A percentile compares a stretch with the other conserved stretches of the same genome.
These are phyloP conservation scores for Anthonomus grandis DNA, from an alignment of 1,140 invertebrate genomes.

Conservation along the genomic window DNA sequence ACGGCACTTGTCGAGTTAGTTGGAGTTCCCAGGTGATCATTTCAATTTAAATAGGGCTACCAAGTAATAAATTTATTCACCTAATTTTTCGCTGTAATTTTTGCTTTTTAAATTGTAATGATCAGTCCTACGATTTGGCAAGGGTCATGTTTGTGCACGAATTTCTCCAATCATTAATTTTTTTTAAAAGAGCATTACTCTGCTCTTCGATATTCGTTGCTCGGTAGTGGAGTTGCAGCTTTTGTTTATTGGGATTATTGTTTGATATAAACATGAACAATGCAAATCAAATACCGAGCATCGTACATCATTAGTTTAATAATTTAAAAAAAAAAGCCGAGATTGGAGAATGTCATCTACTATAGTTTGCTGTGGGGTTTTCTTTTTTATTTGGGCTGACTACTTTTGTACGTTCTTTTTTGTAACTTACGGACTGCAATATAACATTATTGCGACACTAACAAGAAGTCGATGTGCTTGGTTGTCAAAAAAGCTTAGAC, in stretches of 20 bases:
- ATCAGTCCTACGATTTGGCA: conserved; percentile 18
- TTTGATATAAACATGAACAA: too few species aligned
- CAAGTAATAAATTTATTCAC: background rate
- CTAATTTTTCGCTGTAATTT: too few species aligned
- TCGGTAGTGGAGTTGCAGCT: too few species aligned
- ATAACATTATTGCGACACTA: conserved; percentile 47
- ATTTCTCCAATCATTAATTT: conserved; percentile 33
- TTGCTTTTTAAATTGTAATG: background rate
- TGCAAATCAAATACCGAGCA: too few species aligned
- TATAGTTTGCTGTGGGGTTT: conserved; percentile 49
- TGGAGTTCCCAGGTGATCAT: conserved; percentile 23
- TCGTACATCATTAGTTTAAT: conserved; percentile 7
- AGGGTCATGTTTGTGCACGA: conserved; percentile 31
- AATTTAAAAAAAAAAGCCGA: conserved; percentile 19
- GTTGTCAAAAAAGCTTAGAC: conserved; percentile 20
- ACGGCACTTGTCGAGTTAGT: conserved; percentile 25
- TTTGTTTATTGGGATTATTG: too few species aligned
- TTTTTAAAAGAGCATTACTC: too few species aligned
- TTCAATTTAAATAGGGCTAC: background rate
- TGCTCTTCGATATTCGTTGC: too few species aligned
- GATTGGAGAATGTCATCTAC: conserved; percentile 40
- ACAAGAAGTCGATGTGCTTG: conserved; percentile 44
- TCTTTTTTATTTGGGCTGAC: conserved; percentile 46
- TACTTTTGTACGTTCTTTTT: conserved; percentile 44
- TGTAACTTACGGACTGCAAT: conserved; percentile 49